These are phyloP conservation scores for Cavia porcellus DNA, from an alignment of 2,113 vertebrate species.

Conservation along the genomic window DNA sequence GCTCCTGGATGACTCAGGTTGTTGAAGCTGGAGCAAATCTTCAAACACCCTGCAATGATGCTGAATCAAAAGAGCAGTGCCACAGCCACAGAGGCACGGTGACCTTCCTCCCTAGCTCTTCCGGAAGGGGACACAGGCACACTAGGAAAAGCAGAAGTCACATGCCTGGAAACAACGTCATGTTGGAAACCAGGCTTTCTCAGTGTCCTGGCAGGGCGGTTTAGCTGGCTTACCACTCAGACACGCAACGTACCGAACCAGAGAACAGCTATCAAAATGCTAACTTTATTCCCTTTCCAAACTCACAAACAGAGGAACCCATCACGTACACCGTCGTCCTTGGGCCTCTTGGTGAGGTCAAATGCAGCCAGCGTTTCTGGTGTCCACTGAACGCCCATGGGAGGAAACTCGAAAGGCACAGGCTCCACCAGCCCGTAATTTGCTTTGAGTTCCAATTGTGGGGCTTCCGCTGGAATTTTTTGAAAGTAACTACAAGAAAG, in stretches of 20 bases:
- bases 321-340: constrained; percentile 94
- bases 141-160: not conserved
- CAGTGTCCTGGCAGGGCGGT: no score
- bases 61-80: not conserved
- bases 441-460: constrained; percentile 96
- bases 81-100: not conserved
- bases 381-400: constrained; percentile 91
- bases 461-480: constrained; percentile 95
- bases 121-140: not conserved
- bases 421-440: constrained; percentile 98
- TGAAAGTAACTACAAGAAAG: constrained; percentile 95
- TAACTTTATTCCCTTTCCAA: not conserved
- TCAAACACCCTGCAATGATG: not conserved
- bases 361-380: constrained; percentile 94
- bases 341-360: constrained; percentile 96
- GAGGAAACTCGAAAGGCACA: constrained; percentile 93
- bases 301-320: not conserved
- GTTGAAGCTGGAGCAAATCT: not conserved
- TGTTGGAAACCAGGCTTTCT: not conserved
- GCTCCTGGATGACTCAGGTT: not conserved
- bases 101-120: not conserved
- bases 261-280: not conserved
- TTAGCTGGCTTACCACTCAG: not conserved
- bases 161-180: not conserved
- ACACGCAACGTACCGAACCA: not conserved